Base-by-base conservation (phyloP, 2,113 vertebrate species). In the Triplophysa siluroides region DNA sequence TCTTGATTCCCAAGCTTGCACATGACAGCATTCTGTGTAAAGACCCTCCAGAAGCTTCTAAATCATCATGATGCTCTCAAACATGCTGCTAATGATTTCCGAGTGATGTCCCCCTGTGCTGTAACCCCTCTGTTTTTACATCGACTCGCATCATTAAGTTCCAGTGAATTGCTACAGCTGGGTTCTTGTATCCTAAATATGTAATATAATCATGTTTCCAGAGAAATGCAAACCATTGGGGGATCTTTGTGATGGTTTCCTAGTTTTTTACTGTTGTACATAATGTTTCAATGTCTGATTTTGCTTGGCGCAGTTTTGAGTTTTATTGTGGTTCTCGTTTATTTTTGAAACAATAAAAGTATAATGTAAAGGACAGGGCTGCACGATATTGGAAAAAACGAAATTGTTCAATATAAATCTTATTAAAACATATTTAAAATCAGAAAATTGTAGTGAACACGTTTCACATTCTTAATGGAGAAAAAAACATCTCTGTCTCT, bases 31-130 rank as follows among this genome's bases (percentile, higher is more conserved):
- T 19, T 58, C n/a, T 73, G 29, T 73, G 26, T 56, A 18, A 71
- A 71, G 61, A 45, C 75, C 62, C 63, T 70, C 78, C 84, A 80
- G 86, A 84, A 83, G 76, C 83, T 81, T 66, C 56, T 80, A 41
- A 83, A 85, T 77, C 67, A 78, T 65, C 16, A 38, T 29, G 54
- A 61, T 76, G 7, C 56, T 3, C 26, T 78, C 21, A 71, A 64
- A 54, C 60, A 52, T 61, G 70, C 70, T 79, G 56, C 70, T 81
- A 81, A 85, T 76, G 78, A 75, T 76, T 80, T 83, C 69, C 69
- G 68, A 84, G 81, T 69, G 75, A 81, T 62, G 5, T 38, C 61
- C 69, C 19, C 16, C n/a, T 45, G 13, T 1, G 47, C 56, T 41
- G 58, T 60, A 64, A 58, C 12, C 29, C 29, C 13, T n/a, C 54